Conservation (phyloP, 2,888 invertebrate species). For the Villa cingulata region DNA sequence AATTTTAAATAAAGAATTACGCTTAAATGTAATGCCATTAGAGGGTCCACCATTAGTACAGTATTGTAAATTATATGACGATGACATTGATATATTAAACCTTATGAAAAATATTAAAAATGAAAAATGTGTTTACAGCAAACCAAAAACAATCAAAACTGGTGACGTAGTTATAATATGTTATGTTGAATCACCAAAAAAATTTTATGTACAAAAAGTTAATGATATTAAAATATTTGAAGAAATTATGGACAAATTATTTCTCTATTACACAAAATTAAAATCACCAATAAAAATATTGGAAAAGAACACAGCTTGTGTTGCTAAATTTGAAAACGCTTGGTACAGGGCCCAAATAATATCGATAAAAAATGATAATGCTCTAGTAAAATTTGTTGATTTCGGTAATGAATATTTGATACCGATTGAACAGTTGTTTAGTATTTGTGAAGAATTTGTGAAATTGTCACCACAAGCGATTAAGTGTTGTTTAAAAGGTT, state of each 20-base stretch:
- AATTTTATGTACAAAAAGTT: slow-evolving; percentile 60
- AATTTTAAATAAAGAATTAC: slow-evolving; percentile 48
- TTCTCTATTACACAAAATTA: slow-evolving; percentile 43
- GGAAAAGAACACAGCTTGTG: slow-evolving; percentile 48
- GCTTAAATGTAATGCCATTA: slow-evolving; percentile 51
- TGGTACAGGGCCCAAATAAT: slow-evolving; percentile 85
- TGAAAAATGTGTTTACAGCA: slow-evolving; percentile 25
- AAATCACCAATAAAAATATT: slow-evolving; percentile 36
- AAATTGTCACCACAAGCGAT: slow-evolving; percentile 59
- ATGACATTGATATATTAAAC: slow-evolving; percentile 45
- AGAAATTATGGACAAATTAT: slow-evolving; percentile 53
- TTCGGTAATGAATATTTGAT: slow-evolving; percentile 89
- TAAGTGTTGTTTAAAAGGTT: slow-evolving; percentile 57
- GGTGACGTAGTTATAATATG: slow-evolving; percentile 32
- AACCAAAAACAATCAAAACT: slow-evolving; percentile 23
- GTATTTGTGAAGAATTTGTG: slow-evolving; percentile 50
- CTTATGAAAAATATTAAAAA: slow-evolving; percentile 34
- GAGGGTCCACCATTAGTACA: slow-evolving; percentile 60
- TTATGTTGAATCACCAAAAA: slow-evolving; percentile 44
- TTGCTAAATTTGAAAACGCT: slow-evolving; percentile 64
- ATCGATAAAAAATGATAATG: slow-evolving; percentile 42
- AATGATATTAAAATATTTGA: slow-evolving; percentile 46
- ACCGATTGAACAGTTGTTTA: slow-evolving; percentile 42
- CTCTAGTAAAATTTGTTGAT: slow-evolving; percentile 76
- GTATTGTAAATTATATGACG: slow-evolving; percentile 56